Conservation (phyloP, 1,140 invertebrate species). For the Musca domestica region DNA sequence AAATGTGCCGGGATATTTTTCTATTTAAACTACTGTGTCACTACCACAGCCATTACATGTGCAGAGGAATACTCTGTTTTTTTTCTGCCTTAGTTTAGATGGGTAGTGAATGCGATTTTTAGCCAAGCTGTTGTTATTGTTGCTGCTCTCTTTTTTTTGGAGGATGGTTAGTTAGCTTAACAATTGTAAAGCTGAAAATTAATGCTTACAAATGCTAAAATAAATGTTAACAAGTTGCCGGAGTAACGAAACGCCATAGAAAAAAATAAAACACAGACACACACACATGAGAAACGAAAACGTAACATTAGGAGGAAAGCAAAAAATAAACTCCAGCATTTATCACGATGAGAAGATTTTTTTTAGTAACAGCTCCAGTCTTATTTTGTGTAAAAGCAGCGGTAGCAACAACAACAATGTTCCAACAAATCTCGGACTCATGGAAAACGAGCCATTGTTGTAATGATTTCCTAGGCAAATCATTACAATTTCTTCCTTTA, state of each 20-base stretch:
- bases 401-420: background rate
- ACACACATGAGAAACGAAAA: background rate
- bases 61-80: background rate
- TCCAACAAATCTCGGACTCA: too few relatives aligned
- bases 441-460: background rate
- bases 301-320: too few relatives aligned
- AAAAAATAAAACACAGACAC: too few relatives aligned
- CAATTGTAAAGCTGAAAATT: conserved; percentile 22
- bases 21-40: too few relatives aligned
- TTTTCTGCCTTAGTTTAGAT: background rate
- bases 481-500: background rate
- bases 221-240: conserved; percentile 21
- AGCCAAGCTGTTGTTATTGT: background rate
- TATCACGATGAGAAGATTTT: conserved; percentile 11
- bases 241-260: background rate
- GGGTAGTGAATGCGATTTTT: too few relatives aligned
- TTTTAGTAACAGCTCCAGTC: background rate
- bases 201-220: conserved; percentile 22
- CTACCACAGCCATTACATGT: too few relatives aligned
- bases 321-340: conserved; percentile 2
- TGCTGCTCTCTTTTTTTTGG: background rate
- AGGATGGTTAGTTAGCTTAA: conserved; percentile 10
- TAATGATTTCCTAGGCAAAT: conserved; percentile 11
- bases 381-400: background rate
- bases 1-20: too few relatives aligned